A percentile compares a stretch with the other conserved stretches of the same genome.
Evolutionary conservation across 2,888 invertebrate genomes (phyloP).

Genomic region (Phorcus lineatus): DNA sequence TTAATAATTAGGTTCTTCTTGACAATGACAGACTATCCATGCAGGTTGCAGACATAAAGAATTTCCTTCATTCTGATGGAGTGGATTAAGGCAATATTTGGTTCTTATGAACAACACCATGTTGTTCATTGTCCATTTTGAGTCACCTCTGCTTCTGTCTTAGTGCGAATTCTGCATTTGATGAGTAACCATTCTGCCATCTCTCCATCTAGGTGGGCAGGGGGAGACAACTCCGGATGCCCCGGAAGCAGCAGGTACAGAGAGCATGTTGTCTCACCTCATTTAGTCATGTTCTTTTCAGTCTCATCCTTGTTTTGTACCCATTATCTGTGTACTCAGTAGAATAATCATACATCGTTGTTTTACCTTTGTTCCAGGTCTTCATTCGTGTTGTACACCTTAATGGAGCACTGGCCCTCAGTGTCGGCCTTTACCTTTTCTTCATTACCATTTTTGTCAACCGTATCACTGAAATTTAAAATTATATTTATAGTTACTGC

Average conservation of each 20-base stretch:
- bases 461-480: neutral
- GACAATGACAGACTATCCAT: too few relatives aligned
- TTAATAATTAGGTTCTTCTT: too few relatives aligned
- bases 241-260: neutral
- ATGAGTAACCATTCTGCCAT: neutral
- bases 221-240: neutral
- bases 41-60: too few relatives aligned
- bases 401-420: neutral
- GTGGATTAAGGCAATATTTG: too few relatives aligned
- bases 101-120: too few relatives aligned
- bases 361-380: slow-evolving; percentile 18
- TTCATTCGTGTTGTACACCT: slow-evolving; percentile 3
- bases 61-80: too few relatives aligned
- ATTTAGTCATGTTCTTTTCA: slow-evolving; percentile 9
- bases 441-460: too few relatives aligned
- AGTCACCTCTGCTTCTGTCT: too few relatives aligned
- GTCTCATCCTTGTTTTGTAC: neutral
- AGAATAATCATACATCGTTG: slow-evolving; percentile 20
- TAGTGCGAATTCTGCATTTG: too few relatives aligned
- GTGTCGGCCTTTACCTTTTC: neutral
- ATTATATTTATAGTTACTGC: neutral
- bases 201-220: slow-evolving; percentile 13
- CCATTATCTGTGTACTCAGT: slow-evolving; percentile 7
- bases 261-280: neutral
- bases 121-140: too few relatives aligned